Conservation (phyloP, 2,888 invertebrate species). For the Didymodactylos carnosus region DNA sequence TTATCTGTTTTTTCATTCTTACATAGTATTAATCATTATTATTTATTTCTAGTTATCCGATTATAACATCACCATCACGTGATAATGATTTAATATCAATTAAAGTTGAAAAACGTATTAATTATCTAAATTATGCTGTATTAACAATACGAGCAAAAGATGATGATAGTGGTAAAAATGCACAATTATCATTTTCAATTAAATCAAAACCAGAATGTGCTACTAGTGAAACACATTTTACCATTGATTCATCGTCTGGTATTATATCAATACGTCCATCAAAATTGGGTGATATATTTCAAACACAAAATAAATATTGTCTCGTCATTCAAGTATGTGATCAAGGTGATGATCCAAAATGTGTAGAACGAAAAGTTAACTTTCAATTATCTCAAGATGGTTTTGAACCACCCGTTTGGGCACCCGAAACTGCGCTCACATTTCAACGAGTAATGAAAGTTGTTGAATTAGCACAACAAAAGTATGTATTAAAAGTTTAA, state of each 20-base stretch:
- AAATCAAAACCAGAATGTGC: neutral
- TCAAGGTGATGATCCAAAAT: neutral
- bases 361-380: neutral
- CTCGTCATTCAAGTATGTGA: neutral
- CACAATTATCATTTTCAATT: neutral
- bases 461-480: neutral
- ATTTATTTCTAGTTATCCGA: neutral
- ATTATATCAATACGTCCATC: neutral
- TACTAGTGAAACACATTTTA: neutral
- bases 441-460: slow-evolving; percentile 9
- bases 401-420: slow-evolving; percentile 10
- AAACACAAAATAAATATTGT: neutral
- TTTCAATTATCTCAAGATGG: neutral
- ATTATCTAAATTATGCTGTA: slow-evolving; percentile 67
- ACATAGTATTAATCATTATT: neutral
- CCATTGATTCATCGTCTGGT: neutral
- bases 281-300: neutral
- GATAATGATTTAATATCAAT: neutral
- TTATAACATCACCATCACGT: neutral
- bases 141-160: slow-evolving; percentile 78
- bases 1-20: too few species aligned
- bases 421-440: slow-evolving; percentile 8
- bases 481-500: too few species aligned
- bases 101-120: slow-evolving; percentile 24
- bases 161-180: slow-evolving; percentile 46